Conservation (phyloP, 2,888 invertebrate genomes). For the Diaphora mendica region DNA sequence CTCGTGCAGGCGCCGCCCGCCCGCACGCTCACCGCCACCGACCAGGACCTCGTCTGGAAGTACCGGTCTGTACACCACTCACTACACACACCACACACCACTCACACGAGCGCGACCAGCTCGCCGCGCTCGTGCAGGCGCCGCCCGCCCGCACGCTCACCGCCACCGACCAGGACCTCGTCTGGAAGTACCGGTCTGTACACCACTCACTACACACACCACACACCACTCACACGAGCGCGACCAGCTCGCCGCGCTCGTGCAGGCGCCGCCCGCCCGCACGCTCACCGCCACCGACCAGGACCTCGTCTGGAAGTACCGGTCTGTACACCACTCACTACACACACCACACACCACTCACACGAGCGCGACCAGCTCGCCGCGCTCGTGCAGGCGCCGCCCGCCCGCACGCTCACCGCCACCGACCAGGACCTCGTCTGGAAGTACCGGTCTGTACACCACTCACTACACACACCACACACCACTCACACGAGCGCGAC, state of each 20-base stretch:
- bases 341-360: too few species aligned
- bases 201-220: too few species aligned
- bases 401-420: constrained; percentile 92
- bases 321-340: constrained; percentile 49
- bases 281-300: constrained; percentile 94
- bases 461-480: too few species aligned
- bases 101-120: constrained; percentile 90
- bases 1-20: constrained; percentile 96
- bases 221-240: constrained; percentile 82
- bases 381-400: constrained; percentile 94
- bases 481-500: constrained; percentile 88
- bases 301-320: constrained; percentile 98
- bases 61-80: constrained; percentile 80
- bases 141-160: constrained; percentile 94
- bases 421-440: constrained; percentile 98
- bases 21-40: constrained; percentile 92
- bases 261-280: constrained; percentile 95
- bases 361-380: constrained; percentile 95
- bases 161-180: constrained; percentile 96
- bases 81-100: too few species aligned
- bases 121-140: constrained; percentile 94
- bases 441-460: constrained; percentile 90
- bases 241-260: constrained; percentile 94
- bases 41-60: constrained; percentile 99
- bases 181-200: constrained; percentile 94